Evolutionary conservation across 2,888 invertebrate genomes (phyloP), one percentile per base, ranked within the genome.

Genomic region (Syrphus vitripennis): DNA sequence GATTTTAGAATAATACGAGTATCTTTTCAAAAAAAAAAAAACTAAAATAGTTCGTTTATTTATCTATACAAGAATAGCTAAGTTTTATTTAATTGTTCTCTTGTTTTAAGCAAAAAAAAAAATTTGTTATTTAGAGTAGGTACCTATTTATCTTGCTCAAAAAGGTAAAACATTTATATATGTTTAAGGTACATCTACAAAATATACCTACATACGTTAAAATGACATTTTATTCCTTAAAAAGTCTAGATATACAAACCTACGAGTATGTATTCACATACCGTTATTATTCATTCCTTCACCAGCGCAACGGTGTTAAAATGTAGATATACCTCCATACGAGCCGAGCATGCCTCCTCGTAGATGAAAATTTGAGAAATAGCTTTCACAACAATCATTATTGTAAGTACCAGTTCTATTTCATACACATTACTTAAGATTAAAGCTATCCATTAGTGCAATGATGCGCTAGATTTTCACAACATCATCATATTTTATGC

Each of bases 381-480:
- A 31, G 57, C 76, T 77, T 67, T 55, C 14, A 79, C n/a, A 34
- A 37, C 63, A 75, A 70, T 63, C 63, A 71, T 76, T 19, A 70
- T 63, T 53, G 24, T 69, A 37, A 70, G 76, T 57, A 57, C 50
- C 42, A 48, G 63, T 71, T 65, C 70, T 69, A 65, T 71, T 71
- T 50, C 63, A 57, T 65, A 45, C 29, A 65, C 55, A 65, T 70
- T 63, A 40, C 59, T 75, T 61, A 61, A 29, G 78, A 74, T 78
- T 75, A 79, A 70, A 75, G 83, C 61, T 77, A 61, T 81, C 81
- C 84, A 84, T 84, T 84, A 84, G 81, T 61, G 76, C 72, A 84
- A 76, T 77, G 76, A 84, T 83, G 83, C 69, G 78, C 78, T 74
- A 83, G 78, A 83, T 78, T 78, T 78, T 55, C 55, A 69, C 75